These are phyloP conservation scores for Odiellus spinosus DNA, from an alignment of 2,888 invertebrate genomes.

Conservation along the genomic window DNA sequence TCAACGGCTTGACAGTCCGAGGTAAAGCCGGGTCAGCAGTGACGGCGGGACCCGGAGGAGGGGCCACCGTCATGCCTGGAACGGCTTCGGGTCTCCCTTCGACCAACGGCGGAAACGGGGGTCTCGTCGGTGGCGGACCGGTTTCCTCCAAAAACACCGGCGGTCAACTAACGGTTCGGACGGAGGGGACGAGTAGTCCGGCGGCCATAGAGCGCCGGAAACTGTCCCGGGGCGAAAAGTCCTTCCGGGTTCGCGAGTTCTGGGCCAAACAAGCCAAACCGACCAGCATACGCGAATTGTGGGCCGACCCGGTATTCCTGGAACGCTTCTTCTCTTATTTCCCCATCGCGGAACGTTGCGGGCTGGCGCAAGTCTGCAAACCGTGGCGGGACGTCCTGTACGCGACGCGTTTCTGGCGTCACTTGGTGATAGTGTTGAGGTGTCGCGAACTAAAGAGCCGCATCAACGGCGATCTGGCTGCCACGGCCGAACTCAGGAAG, in stretches of 20 bases:
- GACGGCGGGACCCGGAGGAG: background rate
- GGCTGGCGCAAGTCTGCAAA: slow-evolving; percentile 66
- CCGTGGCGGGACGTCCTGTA: slow-evolving; percentile 80
- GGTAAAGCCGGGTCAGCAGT: slow-evolving; percentile 1
- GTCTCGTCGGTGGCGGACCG: no score
- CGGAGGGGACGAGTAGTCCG: no score
- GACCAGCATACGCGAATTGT: slow-evolving; percentile 11
- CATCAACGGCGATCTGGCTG: slow-evolving; percentile 6
- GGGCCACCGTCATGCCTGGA: no score
- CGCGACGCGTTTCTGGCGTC: slow-evolving; percentile 72
- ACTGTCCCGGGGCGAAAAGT: background rate
- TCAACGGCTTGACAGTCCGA: slow-evolving; percentile 20
- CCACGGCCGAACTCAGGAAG: slow-evolving; percentile 17
- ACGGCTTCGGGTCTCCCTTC: no score
- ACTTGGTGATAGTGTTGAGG: slow-evolving; percentile 65
- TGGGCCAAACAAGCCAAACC: slow-evolving; percentile 6
- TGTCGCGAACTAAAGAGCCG: slow-evolving; percentile 57
- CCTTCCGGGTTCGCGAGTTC: background rate
- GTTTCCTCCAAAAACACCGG: no score
- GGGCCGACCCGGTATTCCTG: slow-evolving; percentile 14
- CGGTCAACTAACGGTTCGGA: no score
- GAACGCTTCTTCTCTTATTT: slow-evolving; percentile 62
- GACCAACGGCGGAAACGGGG: no score
- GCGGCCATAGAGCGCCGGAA: background rate
- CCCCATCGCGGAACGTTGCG: slow-evolving; percentile 55